phyloP scores from a whole-genome alignment of 2,113 vertebrate genomes.

The Rattus rattus region DNA sequence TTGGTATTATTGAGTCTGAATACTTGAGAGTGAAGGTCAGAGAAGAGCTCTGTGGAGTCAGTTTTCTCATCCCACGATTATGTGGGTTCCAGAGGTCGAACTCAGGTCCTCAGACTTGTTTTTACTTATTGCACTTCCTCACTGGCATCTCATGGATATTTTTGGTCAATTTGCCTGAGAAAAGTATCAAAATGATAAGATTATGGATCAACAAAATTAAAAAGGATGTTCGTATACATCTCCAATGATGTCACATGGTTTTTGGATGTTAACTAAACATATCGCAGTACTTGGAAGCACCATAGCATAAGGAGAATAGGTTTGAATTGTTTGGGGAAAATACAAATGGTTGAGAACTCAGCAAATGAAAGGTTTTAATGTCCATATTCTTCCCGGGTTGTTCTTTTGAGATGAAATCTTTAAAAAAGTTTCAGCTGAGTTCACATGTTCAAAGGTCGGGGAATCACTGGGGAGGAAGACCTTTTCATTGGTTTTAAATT shows the following conservation, averaged over 20 bases:
- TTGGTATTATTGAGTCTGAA: neutral
- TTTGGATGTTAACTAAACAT: neutral
- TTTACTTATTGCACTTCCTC: no score
- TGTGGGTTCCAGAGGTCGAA: neutral
- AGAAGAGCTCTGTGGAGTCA: neutral
- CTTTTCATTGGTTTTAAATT: slow-evolving; percentile 34
- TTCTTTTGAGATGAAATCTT: slow-evolving; percentile 8
- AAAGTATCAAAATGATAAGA: neutral
- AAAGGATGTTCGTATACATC: neutral
- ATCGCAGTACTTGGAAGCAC: neutral
- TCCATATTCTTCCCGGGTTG: neutral
- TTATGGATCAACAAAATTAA: neutral
- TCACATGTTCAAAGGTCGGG: slow-evolving; percentile 33
- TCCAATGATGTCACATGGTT: neutral
- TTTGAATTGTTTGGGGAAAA: neutral
- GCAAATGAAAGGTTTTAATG: neutral
- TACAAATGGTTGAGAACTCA: neutral
- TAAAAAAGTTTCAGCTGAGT: neutral
- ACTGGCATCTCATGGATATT: neutral
- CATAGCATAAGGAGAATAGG: neutral
- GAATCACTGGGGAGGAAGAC: slow-evolving; percentile 1
- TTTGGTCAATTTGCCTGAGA: neutral
- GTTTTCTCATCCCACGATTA: neutral
- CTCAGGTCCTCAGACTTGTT: neutral
- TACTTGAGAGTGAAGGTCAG: neutral